Conservation (phyloP, 1,140 invertebrate species). For the Mylabris phalerata region DNA sequence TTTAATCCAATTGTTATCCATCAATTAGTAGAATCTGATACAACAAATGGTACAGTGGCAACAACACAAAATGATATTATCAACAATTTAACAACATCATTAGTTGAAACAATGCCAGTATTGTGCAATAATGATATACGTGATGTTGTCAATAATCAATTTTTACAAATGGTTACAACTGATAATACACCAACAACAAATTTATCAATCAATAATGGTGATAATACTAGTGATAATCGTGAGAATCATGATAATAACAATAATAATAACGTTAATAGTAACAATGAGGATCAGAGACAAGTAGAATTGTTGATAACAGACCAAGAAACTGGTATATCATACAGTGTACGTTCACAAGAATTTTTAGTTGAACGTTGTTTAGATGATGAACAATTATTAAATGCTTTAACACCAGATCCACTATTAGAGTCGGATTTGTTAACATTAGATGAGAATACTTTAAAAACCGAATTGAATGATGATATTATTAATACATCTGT, state of each 20-base stretch:
- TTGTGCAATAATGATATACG: slow-evolving; percentile 35
- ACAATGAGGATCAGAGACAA: slow-evolving; percentile 26
- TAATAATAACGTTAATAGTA: slow-evolving; percentile 12
- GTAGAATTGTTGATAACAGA: slow-evolving; percentile 41
- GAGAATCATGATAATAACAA: slow-evolving; percentile 3
- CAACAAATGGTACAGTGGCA: neutral
- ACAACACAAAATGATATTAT: slow-evolving; percentile 13
- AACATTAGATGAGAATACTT: slow-evolving; percentile 31
- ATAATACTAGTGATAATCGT: slow-evolving; percentile 1
- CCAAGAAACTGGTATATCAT: slow-evolving; percentile 38
- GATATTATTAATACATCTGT: slow-evolving; percentile 10
- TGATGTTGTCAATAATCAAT: slow-evolving; percentile 37
- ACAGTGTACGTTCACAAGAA: slow-evolving; percentile 35
- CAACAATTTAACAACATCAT: slow-evolving; percentile 14
- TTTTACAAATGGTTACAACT: slow-evolving; percentile 35
- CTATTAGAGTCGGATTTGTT: slow-evolving; percentile 32
- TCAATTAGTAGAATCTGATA: slow-evolving; percentile 30
- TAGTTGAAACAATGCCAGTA: slow-evolving; percentile 21
- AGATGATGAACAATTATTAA: slow-evolving; percentile 35
- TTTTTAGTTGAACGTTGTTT: slow-evolving; percentile 35
- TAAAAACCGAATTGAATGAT: slow-evolving; percentile 33
- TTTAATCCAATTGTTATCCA: slow-evolving; percentile 50
- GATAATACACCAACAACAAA: neutral
- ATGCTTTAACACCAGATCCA: slow-evolving; percentile 29
- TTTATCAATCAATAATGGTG: neutral